Base-by-base conservation (phyloP, 2,113 vertebrate species). In the Boleophthalmus pectinirostris region DNA sequence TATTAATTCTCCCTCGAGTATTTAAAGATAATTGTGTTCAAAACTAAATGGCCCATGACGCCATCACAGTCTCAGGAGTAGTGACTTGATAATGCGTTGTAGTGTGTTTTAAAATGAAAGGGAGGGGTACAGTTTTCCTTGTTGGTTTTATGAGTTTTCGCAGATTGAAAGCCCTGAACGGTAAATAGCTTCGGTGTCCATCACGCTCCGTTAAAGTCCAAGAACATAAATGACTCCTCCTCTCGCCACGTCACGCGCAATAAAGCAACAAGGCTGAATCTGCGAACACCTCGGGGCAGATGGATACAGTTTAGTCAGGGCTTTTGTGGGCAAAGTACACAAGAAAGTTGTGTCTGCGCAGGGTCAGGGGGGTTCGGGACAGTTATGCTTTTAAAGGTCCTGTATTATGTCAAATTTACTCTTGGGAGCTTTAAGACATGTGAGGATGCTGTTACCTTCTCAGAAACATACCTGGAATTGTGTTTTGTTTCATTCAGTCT, bases 191-290 rank as follows among this genome's bases (percentile, higher is more conserved):
- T 64, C 25, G 63, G 47, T 24, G 71, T 29, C 56, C 4, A 29
- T 71, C 33, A 67, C 8, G 1, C 54, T 56, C 10, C 18, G 51
- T 58, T 69, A 0, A 38, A 65, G 63, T 72, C 38, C 49, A 53
- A 75, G 35, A 57, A 47, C 43, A 53, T 46, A 35, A 75, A 12
- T 9, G 0, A 10, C 71, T 21, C 53, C 71, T 25, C 53, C 23
- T 29, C 72, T 57, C 23, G 4, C 3, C 38, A 68, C 73, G 23
- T 80, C 43, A 24, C 47, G 58, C 68, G 54, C 56, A 15, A 75
- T 82, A 74, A 84, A 79, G 29, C 8, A 43, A 13, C 61, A 64
- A 64, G 33, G 61, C 61, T 1, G 20, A 60, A 23, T 6, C 4
- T 35, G 77, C 68, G 29, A 18, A 16, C 4, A 9, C 33, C 33